Evolutionary conservation across 2,113 vertebrate species (phyloP), one percentile per base, ranked within the genome.

Genomic region (Gallinago jamesoni): DNA sequence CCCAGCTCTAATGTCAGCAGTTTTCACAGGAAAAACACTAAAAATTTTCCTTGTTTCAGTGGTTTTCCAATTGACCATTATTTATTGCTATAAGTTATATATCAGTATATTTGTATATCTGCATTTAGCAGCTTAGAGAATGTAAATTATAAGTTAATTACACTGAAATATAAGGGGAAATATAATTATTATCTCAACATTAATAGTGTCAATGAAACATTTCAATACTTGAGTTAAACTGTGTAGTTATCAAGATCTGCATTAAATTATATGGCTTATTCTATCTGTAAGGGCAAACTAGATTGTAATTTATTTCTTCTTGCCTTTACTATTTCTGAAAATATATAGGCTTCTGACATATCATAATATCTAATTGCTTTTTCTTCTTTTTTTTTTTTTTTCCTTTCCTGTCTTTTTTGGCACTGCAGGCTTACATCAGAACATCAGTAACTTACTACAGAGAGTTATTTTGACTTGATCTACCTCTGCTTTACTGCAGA

Each of bases 61-160:
- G 52, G 63, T 94, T 96, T 86, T 93, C 21, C 52, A 39, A 11
- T 41, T 94, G 64, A 67, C 6, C 0, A 1, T 59, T 90, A 68
- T 89, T 95, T 92, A 53, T 41, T 1, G 1, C 22, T 50, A 8
- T 16, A 60, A 64, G 7, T 78, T 72, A 70, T 22, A 59, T 75
- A 81, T 89, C 60, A 31, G 22, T n/a, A 18, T 60, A 87, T 89
- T 92, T 95, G 48, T 83, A 70, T 90, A 63, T 77, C 35, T 68
- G 25, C 39, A 67, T 84, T 4, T 5, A 93, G 68, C 39, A 84
- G 48, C 17, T 72, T 81, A 72, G 53, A 68, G 93, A 88, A 69
- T 73, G 45, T 57, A 92, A 91, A 92, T 88, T 85, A 53, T 72
- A 88, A 90, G 48, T 57, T 93, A 94, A 93, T 92, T 73, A 85